phyloP scores from a whole-genome alignment of 2,888 invertebrate genomes.

The Pharmacophagus antenor region DNA sequence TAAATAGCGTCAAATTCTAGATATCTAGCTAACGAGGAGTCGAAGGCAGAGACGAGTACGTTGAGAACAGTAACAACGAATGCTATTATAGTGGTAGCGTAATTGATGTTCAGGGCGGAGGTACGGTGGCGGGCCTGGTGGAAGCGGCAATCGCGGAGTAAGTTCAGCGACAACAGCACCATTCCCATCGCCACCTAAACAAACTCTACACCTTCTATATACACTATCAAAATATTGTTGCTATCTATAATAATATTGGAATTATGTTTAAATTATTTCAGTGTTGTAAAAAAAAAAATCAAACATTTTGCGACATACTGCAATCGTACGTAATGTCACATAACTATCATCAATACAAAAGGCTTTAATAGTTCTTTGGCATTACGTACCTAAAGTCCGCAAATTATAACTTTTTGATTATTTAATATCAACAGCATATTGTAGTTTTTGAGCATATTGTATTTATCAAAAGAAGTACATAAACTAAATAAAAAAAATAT shows the following conservation, averaged over 20 bases:
- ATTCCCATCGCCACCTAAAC: constrained; percentile 87
- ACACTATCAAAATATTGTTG: not conserved
- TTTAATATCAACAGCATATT: too few relatives aligned
- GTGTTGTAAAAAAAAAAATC: not conserved
- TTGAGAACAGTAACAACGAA: constrained; percentile 88
- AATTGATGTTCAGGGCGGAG: constrained; percentile 86
- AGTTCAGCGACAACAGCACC: constrained; percentile 86
- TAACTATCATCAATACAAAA: too few relatives aligned
- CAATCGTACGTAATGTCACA: too few relatives aligned
- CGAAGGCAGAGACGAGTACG: constrained; percentile 88
- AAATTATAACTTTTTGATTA: too few relatives aligned
- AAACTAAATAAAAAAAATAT: too few relatives aligned
- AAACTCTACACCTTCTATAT: constrained; percentile 11
- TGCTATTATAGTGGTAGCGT: constrained; percentile 84
- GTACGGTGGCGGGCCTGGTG: constrained; percentile 85
- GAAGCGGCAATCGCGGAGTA: constrained; percentile 88
- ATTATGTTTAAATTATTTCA: too few relatives aligned
- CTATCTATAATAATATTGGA: too few relatives aligned
- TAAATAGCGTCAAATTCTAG: constrained; percentile 47
- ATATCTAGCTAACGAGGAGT: constrained; percentile 84
- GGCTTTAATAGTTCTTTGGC: too few relatives aligned
- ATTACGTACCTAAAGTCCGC: too few relatives aligned
- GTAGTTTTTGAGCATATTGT: too few relatives aligned
- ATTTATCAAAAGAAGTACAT: too few relatives aligned
- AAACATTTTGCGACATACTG: too few relatives aligned